Conservation (phyloP, 2,797 vertebrate genomes). For the Sciurus vulgaris region DNA sequence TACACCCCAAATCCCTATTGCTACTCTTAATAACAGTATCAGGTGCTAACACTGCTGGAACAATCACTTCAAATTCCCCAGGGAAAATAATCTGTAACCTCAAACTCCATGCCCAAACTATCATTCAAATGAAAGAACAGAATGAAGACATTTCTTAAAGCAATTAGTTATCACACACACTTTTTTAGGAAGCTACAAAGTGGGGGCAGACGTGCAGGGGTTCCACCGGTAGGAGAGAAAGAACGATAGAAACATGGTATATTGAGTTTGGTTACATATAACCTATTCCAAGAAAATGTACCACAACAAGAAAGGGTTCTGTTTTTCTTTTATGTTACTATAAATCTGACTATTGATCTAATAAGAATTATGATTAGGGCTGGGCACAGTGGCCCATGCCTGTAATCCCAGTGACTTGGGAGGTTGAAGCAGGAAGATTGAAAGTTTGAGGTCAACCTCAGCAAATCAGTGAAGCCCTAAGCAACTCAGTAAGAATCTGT, state of each 20-base stretch:
- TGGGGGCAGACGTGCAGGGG: background rate
- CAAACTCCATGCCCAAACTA: background rate
- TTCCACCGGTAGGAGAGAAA: background rate
- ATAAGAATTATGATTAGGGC: conserved; percentile 2
- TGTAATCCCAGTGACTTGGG: too few species aligned
- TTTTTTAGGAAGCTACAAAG: background rate
- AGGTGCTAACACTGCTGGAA: background rate
- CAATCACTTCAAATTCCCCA: conserved; percentile 7
- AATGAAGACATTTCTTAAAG: conserved; percentile 55
- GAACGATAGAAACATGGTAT: background rate
- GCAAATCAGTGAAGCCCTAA: too few species aligned
- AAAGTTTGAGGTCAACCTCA: too few species aligned
- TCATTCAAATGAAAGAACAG: background rate
- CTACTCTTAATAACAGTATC: background rate
- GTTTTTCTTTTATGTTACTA: background rate
- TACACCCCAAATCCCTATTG: background rate
- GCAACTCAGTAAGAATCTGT: too few species aligned
- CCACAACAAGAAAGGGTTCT: background rate
- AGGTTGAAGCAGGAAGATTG: too few species aligned
- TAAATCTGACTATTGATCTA: background rate
- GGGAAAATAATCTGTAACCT: conserved; percentile 22
- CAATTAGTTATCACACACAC: background rate
- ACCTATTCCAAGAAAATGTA: background rate
- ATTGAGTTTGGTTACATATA: background rate
- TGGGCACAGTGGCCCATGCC: too few species aligned